Base-by-base conservation (phyloP, 2,113 vertebrate species). In the Dolichotis patagonum region DNA sequence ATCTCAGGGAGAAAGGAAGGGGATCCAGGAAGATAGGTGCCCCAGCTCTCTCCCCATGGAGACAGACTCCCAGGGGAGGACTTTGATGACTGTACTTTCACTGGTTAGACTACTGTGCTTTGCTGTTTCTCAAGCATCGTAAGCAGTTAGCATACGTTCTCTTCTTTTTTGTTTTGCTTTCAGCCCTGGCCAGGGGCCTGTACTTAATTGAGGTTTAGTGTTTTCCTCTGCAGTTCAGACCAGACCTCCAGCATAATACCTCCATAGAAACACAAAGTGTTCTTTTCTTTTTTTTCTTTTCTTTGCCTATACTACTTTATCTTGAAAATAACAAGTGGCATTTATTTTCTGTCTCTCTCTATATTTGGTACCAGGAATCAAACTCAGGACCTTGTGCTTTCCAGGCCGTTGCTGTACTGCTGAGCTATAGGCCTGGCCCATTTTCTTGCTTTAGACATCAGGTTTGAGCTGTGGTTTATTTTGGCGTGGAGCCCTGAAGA, bases 11-110 rank as follows among this genome's bases (percentile, higher is more conserved):
- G 56, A 17, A 38, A 3, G 0, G 19, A 35, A 30, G 69, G 24
- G 73, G 49, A 12, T 0, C 81, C 22, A 60, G 11, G 49, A 14
- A 9, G 12, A 6, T 2, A 4, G 2, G 4, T 11, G 20, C 8
- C 52, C 32, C 8, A 3, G 1, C 5, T 7, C 12, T n/a, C 62
- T 32, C 32, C 71, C n/a, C 11, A 9, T 0, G 2, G n/a, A 22
- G 49, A 9, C 9, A 3, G 17, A 12, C 65, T 63, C 20, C 35
- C 77, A 26, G 43, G 7, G 12, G 67, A 71, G 67, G 17, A n/a
- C 13, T 35, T 38, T 35, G n/a, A 62, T 54, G 82, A 67, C 60
- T 52, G 26, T 28, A 26, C 26, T 26, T 78, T 69, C 24, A 11
- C 43, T 81, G 58, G 56, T 22, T 1, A 12, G 17, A 62, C 20